Base-by-base conservation (phyloP, 2,797 vertebrate species). In the Tenualosa thibaudeaui region DNA sequence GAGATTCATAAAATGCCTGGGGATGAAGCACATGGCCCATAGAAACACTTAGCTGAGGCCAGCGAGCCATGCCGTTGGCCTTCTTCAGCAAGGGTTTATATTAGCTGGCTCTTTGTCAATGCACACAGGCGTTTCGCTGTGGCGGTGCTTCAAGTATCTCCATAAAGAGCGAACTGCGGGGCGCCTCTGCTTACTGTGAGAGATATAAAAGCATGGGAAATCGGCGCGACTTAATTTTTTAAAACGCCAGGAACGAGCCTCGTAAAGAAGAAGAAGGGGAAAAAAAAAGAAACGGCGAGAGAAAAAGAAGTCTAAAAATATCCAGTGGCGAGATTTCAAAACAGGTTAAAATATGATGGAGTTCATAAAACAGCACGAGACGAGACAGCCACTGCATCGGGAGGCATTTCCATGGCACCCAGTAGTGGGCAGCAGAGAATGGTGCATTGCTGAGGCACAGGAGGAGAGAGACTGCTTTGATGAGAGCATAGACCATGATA, bases 1-100 rank as follows among this genome's bases (percentile, higher is more conserved):
- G 81, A 62, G 46, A 49, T 60, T 82, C 37, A 54, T 86, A 87
- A 87, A 87, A 85, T 68, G 53, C 58, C 86, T 82, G 81, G 50
- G 82, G 37, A 78, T 8, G 46, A 54, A 60, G 65, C 82, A 78
- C 56, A 49, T 51, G 60, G 82, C 50, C 82, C 43, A 81, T 84
- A 83, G 37, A 87, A 82, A 87, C 82, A 85, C 54, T 26, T n/a
- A 68, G 43, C n/a, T 51, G 24, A 46, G 83, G 51, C 83, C 71
- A 37, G 84, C 85, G 17, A 51, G 78, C 26, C 43, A 40, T 68
- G 71, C 40, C 71, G 46, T 46, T 46, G 37, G 37, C 71, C 37
- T 43, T 78, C 37, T 46, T 17, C 40, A 43, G 37, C 17, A 12
- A 22, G 71, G 78, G 58, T 65, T 85, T 86, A 83, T 81, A 81